These are phyloP conservation scores for Mustelus asterias DNA, from an alignment of 2,113 vertebrate genomes.

Conservation along the genomic window DNA sequence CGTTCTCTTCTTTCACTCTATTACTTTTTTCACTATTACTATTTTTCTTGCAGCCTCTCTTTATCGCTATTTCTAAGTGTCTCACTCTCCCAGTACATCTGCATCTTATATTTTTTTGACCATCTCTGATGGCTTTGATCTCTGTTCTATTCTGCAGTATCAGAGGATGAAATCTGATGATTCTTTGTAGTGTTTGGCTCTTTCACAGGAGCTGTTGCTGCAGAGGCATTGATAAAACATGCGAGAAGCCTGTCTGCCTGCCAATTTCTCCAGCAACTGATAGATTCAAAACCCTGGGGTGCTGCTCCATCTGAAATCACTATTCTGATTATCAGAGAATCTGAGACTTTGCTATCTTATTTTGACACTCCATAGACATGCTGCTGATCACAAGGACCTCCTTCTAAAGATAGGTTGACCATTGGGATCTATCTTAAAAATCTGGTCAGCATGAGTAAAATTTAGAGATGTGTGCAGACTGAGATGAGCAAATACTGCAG, in stretches of 20 bases:
- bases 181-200: background rate
- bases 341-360: background rate
- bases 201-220: slow-evolving; percentile 12
- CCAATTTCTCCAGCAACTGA: slow-evolving; percentile 4
- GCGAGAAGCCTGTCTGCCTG: background rate
- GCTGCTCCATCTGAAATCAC: background rate
- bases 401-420: background rate
- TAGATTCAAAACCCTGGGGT: background rate
- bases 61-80: background rate
- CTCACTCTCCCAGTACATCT: background rate
- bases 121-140: background rate
- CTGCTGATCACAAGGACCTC: background rate
- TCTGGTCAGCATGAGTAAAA: background rate
- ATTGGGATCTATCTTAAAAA: background rate
- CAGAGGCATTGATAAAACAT: background rate
- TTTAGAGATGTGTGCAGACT: background rate
- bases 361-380: background rate
- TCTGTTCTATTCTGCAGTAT: background rate
- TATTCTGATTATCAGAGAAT: slow-evolving; percentile 2
- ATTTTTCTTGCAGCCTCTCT: background rate
- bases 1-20: background rate
- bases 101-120: background rate
- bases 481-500: background rate
- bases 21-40: background rate
- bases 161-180: background rate